Evolutionary conservation across 1,140 invertebrate genomes (phyloP).

Genomic region (Gerris buenoi): DNA sequence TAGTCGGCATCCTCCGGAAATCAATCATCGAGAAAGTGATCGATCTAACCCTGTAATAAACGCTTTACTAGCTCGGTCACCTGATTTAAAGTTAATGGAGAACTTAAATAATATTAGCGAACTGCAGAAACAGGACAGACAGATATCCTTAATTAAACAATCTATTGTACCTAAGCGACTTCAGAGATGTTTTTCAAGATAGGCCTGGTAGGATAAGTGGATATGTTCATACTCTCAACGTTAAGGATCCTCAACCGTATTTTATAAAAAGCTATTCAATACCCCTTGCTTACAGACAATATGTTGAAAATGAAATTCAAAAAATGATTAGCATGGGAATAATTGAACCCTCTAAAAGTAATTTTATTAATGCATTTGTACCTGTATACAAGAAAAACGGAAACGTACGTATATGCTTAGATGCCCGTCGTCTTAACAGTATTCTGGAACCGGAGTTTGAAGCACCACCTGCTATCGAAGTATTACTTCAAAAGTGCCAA

Average conservation of each 20-base stretch:
- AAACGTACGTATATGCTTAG: not conserved
- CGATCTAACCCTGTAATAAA: not conserved
- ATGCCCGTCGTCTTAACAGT: not conserved
- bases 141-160: too few relatives aligned
- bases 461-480: not conserved
- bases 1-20: not conserved
- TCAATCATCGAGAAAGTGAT: not conserved
- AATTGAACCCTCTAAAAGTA: not conserved
- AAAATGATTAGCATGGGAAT: not conserved
- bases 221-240: not conserved
- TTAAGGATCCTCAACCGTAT: not conserved
- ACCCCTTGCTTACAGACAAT: not conserved
- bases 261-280: not conserved
- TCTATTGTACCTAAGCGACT: too few relatives aligned
- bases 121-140: too few relatives aligned
- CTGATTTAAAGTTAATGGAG: not conserved
- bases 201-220: not conserved
- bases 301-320: not conserved
- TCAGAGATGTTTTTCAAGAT: too few relatives aligned
- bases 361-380: not conserved
- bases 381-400: not conserved
- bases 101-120: not conserved
- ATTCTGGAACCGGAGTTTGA: not conserved
- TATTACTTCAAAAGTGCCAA: not conserved
- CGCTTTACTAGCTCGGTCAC: not conserved